Evolutionary conservation across 2,888 invertebrate species (phyloP).

Genomic region (Micoletzkya japonica): DNA sequence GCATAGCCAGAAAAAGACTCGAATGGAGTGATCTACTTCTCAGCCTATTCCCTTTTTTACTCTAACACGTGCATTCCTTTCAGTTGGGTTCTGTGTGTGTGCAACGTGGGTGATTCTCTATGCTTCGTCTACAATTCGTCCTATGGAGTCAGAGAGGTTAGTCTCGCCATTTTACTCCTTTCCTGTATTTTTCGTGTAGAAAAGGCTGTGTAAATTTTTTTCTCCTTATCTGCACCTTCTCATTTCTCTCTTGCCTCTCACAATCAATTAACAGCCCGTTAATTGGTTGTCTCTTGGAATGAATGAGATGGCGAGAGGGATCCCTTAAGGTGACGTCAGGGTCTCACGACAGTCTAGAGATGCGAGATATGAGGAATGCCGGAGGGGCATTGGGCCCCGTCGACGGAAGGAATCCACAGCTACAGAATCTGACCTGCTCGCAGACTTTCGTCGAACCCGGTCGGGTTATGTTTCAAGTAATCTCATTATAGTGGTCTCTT

Average conservation of each 20-base stretch:
- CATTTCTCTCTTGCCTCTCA: too few species aligned
- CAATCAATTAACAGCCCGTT: too few species aligned
- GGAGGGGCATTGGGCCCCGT: conserved; percentile 85
- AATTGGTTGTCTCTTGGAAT: too few species aligned
- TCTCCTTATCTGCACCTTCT: too few species aligned
- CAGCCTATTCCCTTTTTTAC: too few species aligned
- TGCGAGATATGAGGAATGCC: conserved; percentile 86
- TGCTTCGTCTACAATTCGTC: conserved; percentile 82
- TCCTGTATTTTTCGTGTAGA: not conserved
- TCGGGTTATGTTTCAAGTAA: conserved; percentile 5
- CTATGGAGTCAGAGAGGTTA: conserved; percentile 80
- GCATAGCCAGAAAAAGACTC: not conserved
- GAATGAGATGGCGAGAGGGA: too few species aligned
- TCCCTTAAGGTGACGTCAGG: conserved; percentile 42
- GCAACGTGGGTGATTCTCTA: conserved; percentile 85
- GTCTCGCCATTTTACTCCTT: conserved; percentile 59
- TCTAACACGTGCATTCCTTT: conserved; percentile 36
- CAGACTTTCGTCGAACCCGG: conserved; percentile 76
- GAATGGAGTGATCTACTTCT: not conserved
- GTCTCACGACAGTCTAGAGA: conserved; percentile 80
- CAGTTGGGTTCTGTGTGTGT: conserved; percentile 76
- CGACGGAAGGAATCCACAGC: conserved; percentile 81
- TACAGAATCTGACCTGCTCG: conserved; percentile 80
- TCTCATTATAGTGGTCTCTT: too few species aligned
- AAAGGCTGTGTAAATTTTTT: too few species aligned